Evolutionary conservation across 2,888 invertebrate genomes (phyloP).

Genomic region (Eremobia ochroleuca): DNA sequence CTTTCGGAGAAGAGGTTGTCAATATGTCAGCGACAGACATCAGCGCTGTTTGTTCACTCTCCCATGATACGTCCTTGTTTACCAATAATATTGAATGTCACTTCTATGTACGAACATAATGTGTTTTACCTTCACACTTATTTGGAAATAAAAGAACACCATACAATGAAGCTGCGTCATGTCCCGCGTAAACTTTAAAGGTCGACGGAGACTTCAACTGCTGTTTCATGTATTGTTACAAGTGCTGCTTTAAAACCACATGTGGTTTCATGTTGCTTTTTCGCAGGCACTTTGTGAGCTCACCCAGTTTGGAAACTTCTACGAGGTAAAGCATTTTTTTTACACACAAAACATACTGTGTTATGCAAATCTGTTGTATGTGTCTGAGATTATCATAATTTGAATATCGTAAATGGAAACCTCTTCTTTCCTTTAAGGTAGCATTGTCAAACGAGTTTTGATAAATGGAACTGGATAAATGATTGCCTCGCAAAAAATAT

Average conservation of each 20-base stretch:
- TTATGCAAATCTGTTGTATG: slow-evolving; percentile 37
- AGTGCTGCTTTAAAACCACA: slow-evolving; percentile 19
- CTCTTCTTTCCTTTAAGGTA: slow-evolving; percentile 40
- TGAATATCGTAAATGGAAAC: slow-evolving; percentile 37
- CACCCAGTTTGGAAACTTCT: neutral
- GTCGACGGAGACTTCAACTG: slow-evolving; percentile 7
- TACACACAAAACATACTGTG: slow-evolving; percentile 10
- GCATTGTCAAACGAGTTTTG: slow-evolving; percentile 47
- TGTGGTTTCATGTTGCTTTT: slow-evolving; percentile 18
- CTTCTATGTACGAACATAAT: slow-evolving; percentile 3
- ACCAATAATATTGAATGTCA: slow-evolving; percentile 18
- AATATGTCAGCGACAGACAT: slow-evolving; percentile 57
- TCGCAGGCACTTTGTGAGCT: slow-evolving; percentile 9
- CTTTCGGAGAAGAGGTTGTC: slow-evolving; percentile 49
- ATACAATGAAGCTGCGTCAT: slow-evolving; percentile 37
- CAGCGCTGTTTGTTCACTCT: slow-evolving; percentile 56
- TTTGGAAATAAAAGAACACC: slow-evolving; percentile 35
- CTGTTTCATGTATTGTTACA: slow-evolving; percentile 16
- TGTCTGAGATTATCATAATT: slow-evolving; percentile 37
- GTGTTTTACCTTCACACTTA: slow-evolving; percentile 31
- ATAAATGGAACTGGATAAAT: slow-evolving; percentile 34
- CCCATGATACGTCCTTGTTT: slow-evolving; percentile 34
- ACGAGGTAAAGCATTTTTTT: slow-evolving; percentile 7
- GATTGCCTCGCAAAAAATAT: slow-evolving; percentile 34
- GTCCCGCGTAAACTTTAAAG: slow-evolving; percentile 21